These are phyloP conservation scores for honey bee (Apis mellifera) DNA, from an alignment of 1,140 invertebrate genomes.

Conservation along the genomic window Amel_HAv3.1 CM009942.2:5113501-5114000, in stretches of 20 bases:
- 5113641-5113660: background rate
- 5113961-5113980: slow-evolving; percentile 42
- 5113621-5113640: background rate
- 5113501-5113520: no score
- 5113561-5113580: slow-evolving; percentile 9
- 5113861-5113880: slow-evolving; percentile 37
- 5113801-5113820: background rate
- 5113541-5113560: background rate
- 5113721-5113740: slow-evolving; percentile 19
- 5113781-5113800: background rate
- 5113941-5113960: background rate
- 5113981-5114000: background rate
- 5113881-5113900: slow-evolving; percentile 39
- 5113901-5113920: slow-evolving; percentile 45
- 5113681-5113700: background rate
- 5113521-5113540: background rate
- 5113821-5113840: slow-evolving; percentile 10
- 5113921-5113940: slow-evolving; percentile 39
- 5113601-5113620: background rate
- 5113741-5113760: background rate
- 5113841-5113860: slow-evolving; percentile 37
- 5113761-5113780: slow-evolving; percentile 7
- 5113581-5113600: background rate
- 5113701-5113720: background rate
- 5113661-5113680: background rate